These are phyloP conservation scores for Micrasema longulum DNA, from an alignment of 1,140 invertebrate genomes.

Conservation along the genomic window DNA sequence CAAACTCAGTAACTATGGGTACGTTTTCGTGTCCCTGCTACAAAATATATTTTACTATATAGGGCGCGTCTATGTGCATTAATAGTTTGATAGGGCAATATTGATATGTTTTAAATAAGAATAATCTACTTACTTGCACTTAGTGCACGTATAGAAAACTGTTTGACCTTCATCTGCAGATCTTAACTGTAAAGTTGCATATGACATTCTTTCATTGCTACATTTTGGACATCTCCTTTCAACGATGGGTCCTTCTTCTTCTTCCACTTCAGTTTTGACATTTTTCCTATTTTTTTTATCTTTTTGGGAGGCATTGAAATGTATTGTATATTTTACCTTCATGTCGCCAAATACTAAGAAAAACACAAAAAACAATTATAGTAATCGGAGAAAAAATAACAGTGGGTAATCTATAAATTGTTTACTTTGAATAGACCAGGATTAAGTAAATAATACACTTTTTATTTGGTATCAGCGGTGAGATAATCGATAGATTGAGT, in stretches of 20 bases:
- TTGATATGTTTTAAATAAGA: no score
- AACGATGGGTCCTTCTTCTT: conserved; percentile 81
- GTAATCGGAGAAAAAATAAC: no score
- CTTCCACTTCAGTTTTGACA: conserved; percentile 35
- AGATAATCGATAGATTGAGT: no score
- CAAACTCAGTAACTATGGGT: no score
- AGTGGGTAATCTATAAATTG: no score
- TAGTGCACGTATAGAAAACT: conserved; percentile 96
- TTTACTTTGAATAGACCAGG: no score
- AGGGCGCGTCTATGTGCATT: no score
- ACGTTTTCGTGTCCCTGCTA: no score
- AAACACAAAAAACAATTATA: conserved; percentile 26
- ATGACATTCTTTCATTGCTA: conserved; percentile 92
- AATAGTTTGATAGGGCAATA: no score
- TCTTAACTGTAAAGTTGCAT: conserved; percentile 92
- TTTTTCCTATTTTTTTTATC: conserved; percentile 28
- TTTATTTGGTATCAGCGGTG: no score
- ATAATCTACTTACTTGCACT: conserved; percentile 91
- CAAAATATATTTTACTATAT: no score
- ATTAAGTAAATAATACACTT: no score
- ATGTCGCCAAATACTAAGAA: conserved; percentile 67
- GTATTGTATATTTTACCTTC: conserved; percentile 65
- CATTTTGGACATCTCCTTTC: conserved; percentile 92
- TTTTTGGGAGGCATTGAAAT: conserved; percentile 66
- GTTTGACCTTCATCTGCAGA: conserved; percentile 99